Conservation (phyloP, 2,888 invertebrate genomes). For the Orchestes rusci region DNA sequence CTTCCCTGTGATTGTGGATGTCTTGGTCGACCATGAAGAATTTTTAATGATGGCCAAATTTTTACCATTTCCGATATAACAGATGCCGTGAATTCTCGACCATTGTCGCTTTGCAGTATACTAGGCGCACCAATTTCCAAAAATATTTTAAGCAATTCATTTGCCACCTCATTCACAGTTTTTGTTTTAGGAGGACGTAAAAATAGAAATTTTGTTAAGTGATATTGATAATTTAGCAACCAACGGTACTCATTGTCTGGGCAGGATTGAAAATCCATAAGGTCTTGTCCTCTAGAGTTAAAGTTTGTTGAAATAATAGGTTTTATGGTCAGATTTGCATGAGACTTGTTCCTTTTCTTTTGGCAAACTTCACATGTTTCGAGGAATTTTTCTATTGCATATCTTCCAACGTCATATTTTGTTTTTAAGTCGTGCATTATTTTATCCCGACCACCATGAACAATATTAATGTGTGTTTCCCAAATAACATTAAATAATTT, state of each 20-base stretch:
- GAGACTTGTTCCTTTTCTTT: constrained; percentile 7
- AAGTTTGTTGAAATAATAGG: not conserved
- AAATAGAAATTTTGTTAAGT: constrained; percentile 4
- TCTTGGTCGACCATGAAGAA: not conserved
- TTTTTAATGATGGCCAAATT: not conserved
- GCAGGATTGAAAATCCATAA: constrained; percentile 6
- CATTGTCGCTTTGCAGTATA: constrained; percentile 2
- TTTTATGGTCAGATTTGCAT: not conserved
- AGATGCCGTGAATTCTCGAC: not conserved
- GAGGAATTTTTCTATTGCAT: constrained; percentile 13
- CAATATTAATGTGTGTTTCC: constrained; percentile 13
- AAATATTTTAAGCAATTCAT: constrained; percentile 3
- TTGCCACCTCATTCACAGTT: not conserved
- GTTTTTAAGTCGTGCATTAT: constrained; percentile 12
- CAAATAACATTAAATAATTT: no score
- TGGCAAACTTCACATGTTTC: constrained; percentile 10
- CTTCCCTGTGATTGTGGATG: not conserved
- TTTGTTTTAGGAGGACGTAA: constrained; percentile 3
- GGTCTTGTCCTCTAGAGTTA: constrained; percentile 5
- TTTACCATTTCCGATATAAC: not conserved
- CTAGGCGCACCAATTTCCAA: not conserved
- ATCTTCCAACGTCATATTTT: constrained; percentile 13
- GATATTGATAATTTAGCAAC: constrained; percentile 7
- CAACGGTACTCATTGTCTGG: constrained; percentile 3
- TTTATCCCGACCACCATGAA: constrained; percentile 15